Percentiles rank a stretch among this genome's conserved stretches.
Conservation (phyloP, 2,888 invertebrate species). For the Halictus quadricinctus region DNA sequence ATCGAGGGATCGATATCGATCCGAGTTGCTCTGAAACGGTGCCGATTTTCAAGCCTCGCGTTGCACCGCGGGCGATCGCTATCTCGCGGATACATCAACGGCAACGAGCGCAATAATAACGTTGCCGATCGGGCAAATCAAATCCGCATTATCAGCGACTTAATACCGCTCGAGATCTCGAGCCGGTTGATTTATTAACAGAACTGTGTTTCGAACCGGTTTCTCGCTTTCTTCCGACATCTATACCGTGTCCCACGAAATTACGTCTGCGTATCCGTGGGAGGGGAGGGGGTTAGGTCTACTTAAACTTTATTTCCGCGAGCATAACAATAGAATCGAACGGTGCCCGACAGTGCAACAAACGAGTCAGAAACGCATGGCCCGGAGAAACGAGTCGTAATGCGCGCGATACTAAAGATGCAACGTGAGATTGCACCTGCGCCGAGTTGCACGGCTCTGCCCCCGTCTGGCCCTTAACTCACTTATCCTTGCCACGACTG, state of each 20-base stretch:
- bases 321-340: constrained; percentile 43
- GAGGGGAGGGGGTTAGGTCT: neutral
- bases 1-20: constrained; percentile 25
- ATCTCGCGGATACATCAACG: constrained; percentile 19
- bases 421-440: constrained; percentile 62
- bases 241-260: neutral
- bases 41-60: constrained; percentile 47
- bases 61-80: constrained; percentile 17
- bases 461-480: constrained; percentile 30
- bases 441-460: neutral
- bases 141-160: constrained; percentile 54
- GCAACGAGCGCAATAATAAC: constrained; percentile 35
- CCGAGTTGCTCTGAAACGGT: neutral
- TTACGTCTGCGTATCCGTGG: neutral
- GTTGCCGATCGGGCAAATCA: constrained; percentile 50
- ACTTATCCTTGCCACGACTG: constrained; percentile 14
- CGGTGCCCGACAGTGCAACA: constrained; percentile 18
- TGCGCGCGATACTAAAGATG: constrained; percentile 65
- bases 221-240: no score
- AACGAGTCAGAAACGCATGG: neutral
- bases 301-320: constrained; percentile 37
- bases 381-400: constrained; percentile 27
- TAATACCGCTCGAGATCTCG: constrained; percentile 21
- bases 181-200: neutral
- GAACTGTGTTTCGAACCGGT: neutral